Evolutionary conservation across 2,797 vertebrate genomes (phyloP).

Genomic region (Scolopax bukidnonensis): DNA sequence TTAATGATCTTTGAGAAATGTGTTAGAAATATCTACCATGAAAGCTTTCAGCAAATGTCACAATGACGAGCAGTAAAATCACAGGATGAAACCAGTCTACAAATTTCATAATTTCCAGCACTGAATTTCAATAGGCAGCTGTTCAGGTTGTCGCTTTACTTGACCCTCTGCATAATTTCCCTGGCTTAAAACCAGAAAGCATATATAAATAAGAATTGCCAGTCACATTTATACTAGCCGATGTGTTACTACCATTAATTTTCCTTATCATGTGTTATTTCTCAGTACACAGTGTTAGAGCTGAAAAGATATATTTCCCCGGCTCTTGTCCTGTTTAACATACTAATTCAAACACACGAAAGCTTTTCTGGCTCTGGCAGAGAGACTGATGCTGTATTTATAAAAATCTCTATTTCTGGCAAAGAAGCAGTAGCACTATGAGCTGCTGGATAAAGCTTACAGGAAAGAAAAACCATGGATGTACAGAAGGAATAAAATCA

Average conservation of each 20-base stretch:
- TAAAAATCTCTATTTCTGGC: neutral
- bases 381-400: neutral
- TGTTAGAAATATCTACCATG: neutral
- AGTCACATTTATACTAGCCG: slow-evolving; percentile 29
- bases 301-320: slow-evolving; percentile 26
- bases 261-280: slow-evolving; percentile 43
- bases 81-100: slow-evolving; percentile 36
- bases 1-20: slow-evolving; percentile 11
- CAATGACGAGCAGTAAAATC: neutral
- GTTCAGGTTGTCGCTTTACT: slow-evolving; percentile 25
- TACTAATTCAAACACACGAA: slow-evolving; percentile 21
- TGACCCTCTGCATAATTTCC: slow-evolving; percentile 7
- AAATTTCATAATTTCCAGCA: slow-evolving; percentile 32
- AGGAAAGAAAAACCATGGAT: neutral
- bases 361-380: neutral
- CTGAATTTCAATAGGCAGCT: slow-evolving; percentile 25
- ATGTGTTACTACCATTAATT: slow-evolving; percentile 44
- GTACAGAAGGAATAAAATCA: neutral
- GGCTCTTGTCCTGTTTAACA: neutral
- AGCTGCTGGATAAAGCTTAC: neutral
- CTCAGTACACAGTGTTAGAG: neutral
- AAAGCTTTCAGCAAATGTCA: slow-evolving; percentile 47
- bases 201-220: slow-evolving; percentile 32
- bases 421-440: neutral
- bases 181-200: slow-evolving; percentile 8